These are phyloP conservation scores for Apostichopus californicus DNA, from an alignment of 35 echinoderm and acorn worm genomes.

Conservation along the genomic window DNA sequence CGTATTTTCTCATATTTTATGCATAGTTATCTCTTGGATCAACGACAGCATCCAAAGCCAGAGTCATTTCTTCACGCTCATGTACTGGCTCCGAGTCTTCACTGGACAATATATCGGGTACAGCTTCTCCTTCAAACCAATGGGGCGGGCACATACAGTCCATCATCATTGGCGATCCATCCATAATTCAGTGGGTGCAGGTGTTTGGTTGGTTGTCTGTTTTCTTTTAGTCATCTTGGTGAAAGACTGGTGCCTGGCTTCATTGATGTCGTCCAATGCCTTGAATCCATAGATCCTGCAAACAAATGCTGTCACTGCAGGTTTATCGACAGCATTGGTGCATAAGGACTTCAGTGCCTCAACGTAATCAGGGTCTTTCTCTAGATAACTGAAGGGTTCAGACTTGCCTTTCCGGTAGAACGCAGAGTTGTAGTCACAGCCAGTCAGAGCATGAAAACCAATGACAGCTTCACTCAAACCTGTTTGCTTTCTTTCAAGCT, in stretches of 20 bases:
- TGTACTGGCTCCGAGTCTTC: too few species aligned
- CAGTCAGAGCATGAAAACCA: slow-evolving; percentile 63
- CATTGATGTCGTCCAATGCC: slow-evolving; percentile 39
- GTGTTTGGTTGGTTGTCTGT: slow-evolving; percentile 12
- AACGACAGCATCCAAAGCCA: too few species aligned
- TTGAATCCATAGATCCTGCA: slow-evolving; percentile 41
- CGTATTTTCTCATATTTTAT: slow-evolving; percentile 20
- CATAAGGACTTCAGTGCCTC: not conserved
- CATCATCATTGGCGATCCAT: too few species aligned
- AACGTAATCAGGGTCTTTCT: slow-evolving; percentile 30
- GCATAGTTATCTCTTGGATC: too few species aligned
- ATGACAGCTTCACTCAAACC: slow-evolving; percentile 59
- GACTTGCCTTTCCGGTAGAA: slow-evolving; percentile 65
- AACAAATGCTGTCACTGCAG: slow-evolving; percentile 14
- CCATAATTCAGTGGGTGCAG: slow-evolving; percentile 26
- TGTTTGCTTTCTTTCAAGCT: slow-evolving; percentile 38
- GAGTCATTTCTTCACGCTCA: too few species aligned
- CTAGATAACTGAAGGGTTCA: slow-evolving; percentile 53
- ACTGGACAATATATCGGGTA: too few species aligned
- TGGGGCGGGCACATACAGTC: too few species aligned
- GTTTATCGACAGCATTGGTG: not conserved
- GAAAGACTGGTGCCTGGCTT: slow-evolving; percentile 55
- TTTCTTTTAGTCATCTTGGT: not conserved
- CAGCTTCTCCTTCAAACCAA: too few species aligned
- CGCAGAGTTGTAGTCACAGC: slow-evolving; percentile 64